Base-by-base conservation (phyloP, 2,888 invertebrate genomes). In the Campoletis raptor region DNA sequence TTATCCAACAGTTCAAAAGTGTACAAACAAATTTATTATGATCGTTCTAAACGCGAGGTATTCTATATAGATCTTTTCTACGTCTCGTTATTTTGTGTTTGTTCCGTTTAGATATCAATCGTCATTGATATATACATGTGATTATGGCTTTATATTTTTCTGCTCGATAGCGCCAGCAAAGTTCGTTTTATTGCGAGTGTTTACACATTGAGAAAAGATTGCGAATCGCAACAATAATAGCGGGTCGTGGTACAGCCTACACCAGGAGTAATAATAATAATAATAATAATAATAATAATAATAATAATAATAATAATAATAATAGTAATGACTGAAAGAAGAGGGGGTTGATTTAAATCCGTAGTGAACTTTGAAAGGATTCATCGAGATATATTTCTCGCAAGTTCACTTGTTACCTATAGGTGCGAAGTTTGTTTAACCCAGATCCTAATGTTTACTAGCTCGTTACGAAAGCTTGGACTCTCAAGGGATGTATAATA, bases 391-490 rank as follows among this genome's bases (percentile, higher is more conserved):
- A 52, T 74, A 15, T 57, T 21, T 9, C 21, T 40, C 10, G 61
- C 76, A 81, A 36, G 70, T 76, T 76, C 76, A 61, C 48, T 64
- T 54, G 77, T 78, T 81, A 81, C 74, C 21, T 37, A 52, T 78
- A 30, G 6, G 15, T 57, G 37, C 83, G 76, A 66, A 88, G 90
- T 92, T 91, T 91, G 86, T 89, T 89, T 90, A 92, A 90, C 89
- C 90, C 87, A 90, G 86, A 91, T 90, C 88, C 52, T 30, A 89
- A 79, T 90, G 90, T 92, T 92, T 90, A 86, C 87, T 72, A 57
- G 81, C 88, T 87, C 85, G 81, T 90, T 89, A 90, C 87, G 85
- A 83, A 85, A 85, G 85, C 70, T 74, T 64, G 57, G 36, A 48
- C 64, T 73, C 76, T 52, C 61, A 15, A 48, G 48, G 73, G 37